Evolutionary conservation across 1,140 invertebrate species (phyloP), one percentile per base, ranked within the genome.

Genomic region (Papilio polytes): DNA sequence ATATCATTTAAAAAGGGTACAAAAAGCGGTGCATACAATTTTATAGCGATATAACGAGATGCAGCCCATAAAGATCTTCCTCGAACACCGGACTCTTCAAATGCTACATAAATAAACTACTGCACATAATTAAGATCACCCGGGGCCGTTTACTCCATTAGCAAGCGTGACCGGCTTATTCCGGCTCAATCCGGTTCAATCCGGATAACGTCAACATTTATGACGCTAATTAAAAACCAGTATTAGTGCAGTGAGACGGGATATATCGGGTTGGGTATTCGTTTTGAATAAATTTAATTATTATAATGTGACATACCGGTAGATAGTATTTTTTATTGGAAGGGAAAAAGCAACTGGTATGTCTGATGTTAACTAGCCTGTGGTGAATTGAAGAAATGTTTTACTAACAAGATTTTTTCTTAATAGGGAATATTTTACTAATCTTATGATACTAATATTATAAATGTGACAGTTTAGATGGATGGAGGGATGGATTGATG

Each of bases 161-260:
- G 12, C n/a, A 8, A 51, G n/a, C 73, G 73, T 74, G 73, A 74
- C 73, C 73, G 18, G 73, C 46, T 26, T 46, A 51, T 51, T 74
- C 73, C 73, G 18, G 46, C 46, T 51, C 73, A 51, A 74, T 74
- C 41, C 73, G 12, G 41, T 51, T 31, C 63, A 26, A 26, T 66
- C 63, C 63, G 63, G 63, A 66, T 66, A 66, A 3, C 22, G 9
- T 31, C 12, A 74, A 74, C 73, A 74, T 74, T 74, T 74, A 74
- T 74, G 73, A 74, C 31, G n/a, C 44, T 74, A 74, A 74, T 74
- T 74, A 74, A 74, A 74, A 51, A 51, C 73, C 73, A 12, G 73
- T 74, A 74, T 74, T 13, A 41, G 41, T 10, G 36, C 22, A 48
- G 20, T 46, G 36, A 44, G 31, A 51, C 20, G 20, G n/a, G 41